Evolutionary conservation across 2,888 invertebrate species (phyloP), one percentile per base, ranked within the genome.

Genomic region (Oxystoma pomonae): DNA sequence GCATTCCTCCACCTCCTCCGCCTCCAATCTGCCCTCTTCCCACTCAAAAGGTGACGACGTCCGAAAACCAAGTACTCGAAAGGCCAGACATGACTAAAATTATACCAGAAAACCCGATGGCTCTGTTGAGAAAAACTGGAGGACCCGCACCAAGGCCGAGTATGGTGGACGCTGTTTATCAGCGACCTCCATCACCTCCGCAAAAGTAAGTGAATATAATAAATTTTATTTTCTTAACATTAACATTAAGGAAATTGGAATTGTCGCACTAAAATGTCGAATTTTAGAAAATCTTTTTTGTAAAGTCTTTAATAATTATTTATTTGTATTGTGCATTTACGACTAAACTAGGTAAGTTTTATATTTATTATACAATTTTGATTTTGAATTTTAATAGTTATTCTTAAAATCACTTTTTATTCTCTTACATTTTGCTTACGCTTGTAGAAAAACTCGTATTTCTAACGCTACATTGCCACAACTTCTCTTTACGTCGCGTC

Each of bases 61-160:
- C 77, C 71, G 85, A 66, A 80, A 74, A 75, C 58, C 85, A 69
- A 76, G 82, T 79, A 78, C 80, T 77, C n/a, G 82, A 87, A 77
- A 81, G 90, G 65, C 90, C 90, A 17, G 90, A 90, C 80, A 90
- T 90, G 72, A 89, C 89, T 18, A 78, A 78, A 60, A 80, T 80
- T 56, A 90, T 90, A 58, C 90, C 90, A 5, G 83, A 87, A 66
- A 90, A 90, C 75, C 90, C 90, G 0, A 90, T 90, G 78, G 86
- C 87, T 20, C 82, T 86, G 80, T 77, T 90, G 66, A 83, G 87
- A 69, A 89, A 88, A 81, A 88, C 89, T 1, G 85, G 87, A 65
- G 87, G 88, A 63, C 88, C 89, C 0, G 72, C 74, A 61, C 72
- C 73, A 0, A 72, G 76, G 61, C 76, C 69, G 61, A 71, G 73